Evolutionary conservation across 2,113 vertebrate species (phyloP).

Genomic region (Edolisoma coerulescens): DNA sequence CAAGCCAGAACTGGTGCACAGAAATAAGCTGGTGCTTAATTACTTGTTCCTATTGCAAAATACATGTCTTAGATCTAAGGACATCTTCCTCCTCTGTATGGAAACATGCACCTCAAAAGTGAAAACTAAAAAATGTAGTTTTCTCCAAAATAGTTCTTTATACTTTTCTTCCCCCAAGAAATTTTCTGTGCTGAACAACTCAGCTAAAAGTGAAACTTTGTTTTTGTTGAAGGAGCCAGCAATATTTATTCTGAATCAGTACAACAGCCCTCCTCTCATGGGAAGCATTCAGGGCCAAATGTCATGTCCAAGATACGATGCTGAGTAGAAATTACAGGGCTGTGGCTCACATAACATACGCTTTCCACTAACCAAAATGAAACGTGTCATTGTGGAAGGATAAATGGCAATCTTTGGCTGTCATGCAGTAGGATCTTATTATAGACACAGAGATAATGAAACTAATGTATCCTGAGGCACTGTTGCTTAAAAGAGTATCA

Average conservation of each 20-base stretch:
- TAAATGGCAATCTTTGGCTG: slow-evolving; percentile 50
- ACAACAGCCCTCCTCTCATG: background rate
- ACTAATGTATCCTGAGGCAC: slow-evolving; percentile 59
- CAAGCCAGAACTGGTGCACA: background rate
- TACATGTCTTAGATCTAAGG: background rate
- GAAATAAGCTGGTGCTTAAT: background rate
- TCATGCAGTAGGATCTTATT: slow-evolving; percentile 44
- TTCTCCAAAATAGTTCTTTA: background rate
- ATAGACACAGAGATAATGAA: slow-evolving; percentile 60
- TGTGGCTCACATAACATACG: background rate
- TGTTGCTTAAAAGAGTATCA: slow-evolving; percentile 45
- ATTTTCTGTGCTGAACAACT: background rate
- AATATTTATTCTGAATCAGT: background rate
- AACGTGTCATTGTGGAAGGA: slow-evolving; percentile 39
- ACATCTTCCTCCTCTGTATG: background rate
- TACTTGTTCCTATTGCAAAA: background rate
- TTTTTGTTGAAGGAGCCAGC: background rate
- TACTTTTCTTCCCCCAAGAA: background rate
- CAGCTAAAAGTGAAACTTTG: background rate
- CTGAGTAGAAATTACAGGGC: background rate
- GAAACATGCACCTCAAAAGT: background rate
- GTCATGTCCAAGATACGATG: background rate
- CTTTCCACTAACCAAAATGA: slow-evolving; percentile 22
- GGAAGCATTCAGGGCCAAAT: slow-evolving; percentile 9
- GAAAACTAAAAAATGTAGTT: background rate